phyloP scores from a whole-genome alignment of 2,888 invertebrate genomes.

The Sarcophaga variegata region DNA sequence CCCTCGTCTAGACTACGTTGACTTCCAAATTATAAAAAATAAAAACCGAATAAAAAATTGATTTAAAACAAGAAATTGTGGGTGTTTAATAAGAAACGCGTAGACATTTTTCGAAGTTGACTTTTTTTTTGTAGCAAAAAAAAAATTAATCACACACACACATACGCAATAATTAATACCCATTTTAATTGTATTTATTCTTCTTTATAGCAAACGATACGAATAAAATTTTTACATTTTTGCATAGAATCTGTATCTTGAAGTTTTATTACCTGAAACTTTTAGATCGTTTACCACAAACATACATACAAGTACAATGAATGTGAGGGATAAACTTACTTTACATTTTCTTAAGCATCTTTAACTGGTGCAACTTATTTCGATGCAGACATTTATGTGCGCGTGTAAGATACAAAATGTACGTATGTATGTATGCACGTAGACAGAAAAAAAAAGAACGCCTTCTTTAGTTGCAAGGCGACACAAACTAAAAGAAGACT shows the following conservation, averaged over 20 bases:
- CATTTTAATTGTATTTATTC: too few relatives aligned
- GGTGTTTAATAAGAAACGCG: too few relatives aligned
- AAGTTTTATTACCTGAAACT: slow-evolving; percentile 12
- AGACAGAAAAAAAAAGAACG: slow-evolving; percentile 10
- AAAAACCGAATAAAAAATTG: too few relatives aligned
- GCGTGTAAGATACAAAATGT: too few relatives aligned
- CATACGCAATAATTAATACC: too few relatives aligned
- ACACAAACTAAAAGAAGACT: neutral
- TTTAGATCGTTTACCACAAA: neutral
- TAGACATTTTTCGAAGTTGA: too few relatives aligned
- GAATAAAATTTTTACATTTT: neutral
- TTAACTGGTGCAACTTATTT: slow-evolving; percentile 12
- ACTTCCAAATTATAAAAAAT: too few relatives aligned
- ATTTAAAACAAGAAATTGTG: too few relatives aligned
- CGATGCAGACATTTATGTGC: neutral
- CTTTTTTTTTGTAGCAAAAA: too few relatives aligned
- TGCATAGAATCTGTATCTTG: slow-evolving; percentile 1
- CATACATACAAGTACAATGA: neutral
- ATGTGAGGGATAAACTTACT: neutral
- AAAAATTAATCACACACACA: too few relatives aligned
- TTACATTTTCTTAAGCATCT: slow-evolving; percentile 7
- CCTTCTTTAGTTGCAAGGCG: slow-evolving; percentile 13
- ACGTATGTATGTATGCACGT: neutral
- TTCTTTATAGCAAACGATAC: too few relatives aligned
- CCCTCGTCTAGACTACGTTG: too few relatives aligned